phyloP scores from a whole-genome alignment of 2,888 invertebrate genomes.

The Hybos culiciformis region DNA sequence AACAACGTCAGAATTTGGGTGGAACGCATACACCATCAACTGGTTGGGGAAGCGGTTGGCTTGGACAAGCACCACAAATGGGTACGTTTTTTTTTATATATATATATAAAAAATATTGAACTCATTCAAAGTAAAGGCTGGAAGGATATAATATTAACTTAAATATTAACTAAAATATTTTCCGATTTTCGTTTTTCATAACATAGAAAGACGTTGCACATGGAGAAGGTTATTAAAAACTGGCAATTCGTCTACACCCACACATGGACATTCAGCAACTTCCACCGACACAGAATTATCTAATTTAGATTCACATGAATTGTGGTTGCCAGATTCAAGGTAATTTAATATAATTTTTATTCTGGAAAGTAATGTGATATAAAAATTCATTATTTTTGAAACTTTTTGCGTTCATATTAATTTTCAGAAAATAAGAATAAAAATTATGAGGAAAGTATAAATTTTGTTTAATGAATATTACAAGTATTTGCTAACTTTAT shows the following conservation, averaged over 20 bases:
- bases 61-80: constrained; percentile 43
- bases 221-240: constrained; percentile 56
- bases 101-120: no score
- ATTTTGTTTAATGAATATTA: no score
- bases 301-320: constrained; percentile 67
- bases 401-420: no score
- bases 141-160: no score
- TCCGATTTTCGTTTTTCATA: background rate
- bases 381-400: no score
- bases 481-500: no score
- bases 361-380: background rate
- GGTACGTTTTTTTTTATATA: constrained; percentile 31
- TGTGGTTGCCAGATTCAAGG: constrained; percentile 63
- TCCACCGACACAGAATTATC: constrained; percentile 77
- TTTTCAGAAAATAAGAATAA: background rate
- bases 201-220: constrained; percentile 57
- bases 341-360: constrained; percentile 20
- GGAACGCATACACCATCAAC: constrained; percentile 29
- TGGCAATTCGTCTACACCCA: constrained; percentile 40
- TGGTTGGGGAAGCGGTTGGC: constrained; percentile 65
- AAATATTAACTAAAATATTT: background rate
- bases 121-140: no score
- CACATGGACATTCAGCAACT: constrained; percentile 55
- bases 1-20: constrained; percentile 63
- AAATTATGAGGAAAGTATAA: no score